Evolutionary conservation across 2,888 invertebrate genomes (phyloP).

Genomic region (Nomada ferruginata): DNA sequence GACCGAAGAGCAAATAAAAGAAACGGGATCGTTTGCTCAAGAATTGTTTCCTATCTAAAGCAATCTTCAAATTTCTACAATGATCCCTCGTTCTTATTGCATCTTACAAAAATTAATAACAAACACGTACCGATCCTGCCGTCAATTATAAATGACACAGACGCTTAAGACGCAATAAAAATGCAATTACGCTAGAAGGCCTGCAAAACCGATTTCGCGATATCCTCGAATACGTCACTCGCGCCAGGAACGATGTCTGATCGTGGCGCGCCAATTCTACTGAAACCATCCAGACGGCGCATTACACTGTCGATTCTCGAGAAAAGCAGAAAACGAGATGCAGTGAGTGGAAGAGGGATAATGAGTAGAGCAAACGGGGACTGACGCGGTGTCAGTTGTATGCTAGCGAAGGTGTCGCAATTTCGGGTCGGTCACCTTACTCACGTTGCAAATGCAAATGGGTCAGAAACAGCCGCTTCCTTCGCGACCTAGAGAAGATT

Average conservation of each 20-base stretch:
- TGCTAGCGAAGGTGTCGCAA: conserved; percentile 53
- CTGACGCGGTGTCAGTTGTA: conserved; percentile 18
- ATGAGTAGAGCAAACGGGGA: conserved; percentile 15
- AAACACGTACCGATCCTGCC: neutral
- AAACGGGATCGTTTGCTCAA: too few species aligned
- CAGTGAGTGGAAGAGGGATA: neutral
- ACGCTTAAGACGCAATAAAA: neutral
- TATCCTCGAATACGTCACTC: conserved; percentile 32
- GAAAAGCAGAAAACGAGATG: neutral
- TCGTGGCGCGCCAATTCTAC: conserved; percentile 46
- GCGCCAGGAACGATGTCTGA: conserved; percentile 37
- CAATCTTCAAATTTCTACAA: neutral
- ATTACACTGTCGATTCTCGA: conserved; percentile 25
- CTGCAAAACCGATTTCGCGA: conserved; percentile 22
- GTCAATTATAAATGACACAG: conserved; percentile 20
- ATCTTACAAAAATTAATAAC: too few species aligned
- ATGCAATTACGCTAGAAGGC: neutral
- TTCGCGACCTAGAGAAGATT: conserved; percentile 68
- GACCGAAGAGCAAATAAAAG: too few species aligned
- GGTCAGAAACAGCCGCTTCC: conserved; percentile 19
- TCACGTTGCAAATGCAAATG: conserved; percentile 74
- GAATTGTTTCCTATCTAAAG: too few species aligned
- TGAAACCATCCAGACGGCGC: conserved; percentile 13
- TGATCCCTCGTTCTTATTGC: neutral
- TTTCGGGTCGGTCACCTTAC: conserved; percentile 59